Base-by-base conservation (phyloP, 2,113 vertebrate species). In the Tautogolabrus adspersus region DNA sequence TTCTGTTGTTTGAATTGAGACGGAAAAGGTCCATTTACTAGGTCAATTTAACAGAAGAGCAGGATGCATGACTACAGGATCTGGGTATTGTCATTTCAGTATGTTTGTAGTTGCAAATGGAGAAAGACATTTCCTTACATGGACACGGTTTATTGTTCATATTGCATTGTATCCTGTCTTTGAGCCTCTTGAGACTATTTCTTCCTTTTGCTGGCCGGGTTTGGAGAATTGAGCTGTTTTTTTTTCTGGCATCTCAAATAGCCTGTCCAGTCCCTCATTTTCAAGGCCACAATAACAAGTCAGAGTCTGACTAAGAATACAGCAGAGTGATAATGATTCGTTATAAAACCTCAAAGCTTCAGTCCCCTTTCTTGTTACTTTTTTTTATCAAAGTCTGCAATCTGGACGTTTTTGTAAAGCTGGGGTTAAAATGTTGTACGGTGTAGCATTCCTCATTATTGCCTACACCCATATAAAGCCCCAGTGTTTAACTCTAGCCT, bases 271-370 rank as follows among this genome's bases (percentile, higher is more conserved):
- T 67, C 76, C 60, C 34, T 89, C 23, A 81, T 86, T 91, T 91
- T 38, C 72, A 69, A 49, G 69, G 60, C 82, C 79, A 79, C 85
- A 88, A 87, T 84, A 85, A 88, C 86, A 87, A 72, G 82, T 68
- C 60, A 68, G 72, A 52, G 76, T 88, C 65, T 64, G 71, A 89
- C 88, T 89, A 81, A 77, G 83, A 76, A 71, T 6, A 54, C 66
- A 71, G 68, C 54, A 58, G 58, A 62, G 37, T 57, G 74, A 79
- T 84, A 67, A 66, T 61, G 21, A 60, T 66, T 81, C 65, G 85
- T 88, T 82, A 79, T 38, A 42, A 58, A 68, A 46, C 76, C 79
- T 58, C 77, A 79, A 12, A 58, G 34, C 71, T 75, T 63, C 30
- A 79, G 9, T 10, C 22, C 23, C 18, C 0, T 69, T 65, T 72